Evolutionary conservation across 2,797 vertebrate genomes (phyloP).

Genomic region (Tauraco hartlaubi): DNA sequence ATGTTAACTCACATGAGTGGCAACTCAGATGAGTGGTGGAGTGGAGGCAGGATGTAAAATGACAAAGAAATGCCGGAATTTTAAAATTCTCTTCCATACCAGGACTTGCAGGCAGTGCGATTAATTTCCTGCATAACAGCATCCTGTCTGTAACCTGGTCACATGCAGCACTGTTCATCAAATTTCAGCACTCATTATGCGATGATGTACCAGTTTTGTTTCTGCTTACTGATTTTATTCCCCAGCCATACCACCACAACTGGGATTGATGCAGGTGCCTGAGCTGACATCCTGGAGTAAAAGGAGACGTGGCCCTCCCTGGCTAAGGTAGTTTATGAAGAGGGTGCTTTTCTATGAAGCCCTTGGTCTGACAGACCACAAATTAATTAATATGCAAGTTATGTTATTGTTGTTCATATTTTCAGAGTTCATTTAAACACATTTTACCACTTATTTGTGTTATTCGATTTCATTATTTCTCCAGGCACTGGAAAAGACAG

Average conservation of each 20-base stretch:
- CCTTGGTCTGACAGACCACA: background rate
- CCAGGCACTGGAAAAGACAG: slow-evolving; percentile 22
- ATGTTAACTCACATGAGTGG: background rate
- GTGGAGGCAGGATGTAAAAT: background rate
- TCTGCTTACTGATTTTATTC: background rate
- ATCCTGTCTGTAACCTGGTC: background rate
- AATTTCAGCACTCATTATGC: background rate
- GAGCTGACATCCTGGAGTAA: background rate
- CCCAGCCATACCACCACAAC: background rate
- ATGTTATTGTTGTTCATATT: background rate
- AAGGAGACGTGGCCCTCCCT: background rate
- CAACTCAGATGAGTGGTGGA: rapidly evolving
- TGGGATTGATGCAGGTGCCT: background rate
- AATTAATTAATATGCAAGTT: background rate
- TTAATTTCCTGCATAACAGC: background rate
- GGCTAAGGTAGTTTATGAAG: background rate
- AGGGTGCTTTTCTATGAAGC: background rate
- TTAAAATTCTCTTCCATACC: background rate
- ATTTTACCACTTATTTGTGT: background rate
- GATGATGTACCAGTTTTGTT: background rate
- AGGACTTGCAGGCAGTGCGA: background rate
- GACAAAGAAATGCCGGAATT: background rate
- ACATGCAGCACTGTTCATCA: background rate
- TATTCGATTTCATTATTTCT: slow-evolving; percentile 14
- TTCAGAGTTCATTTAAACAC: background rate